Conservation (phyloP, 2,888 invertebrate species). For the Sympetrum striolatum region DNA sequence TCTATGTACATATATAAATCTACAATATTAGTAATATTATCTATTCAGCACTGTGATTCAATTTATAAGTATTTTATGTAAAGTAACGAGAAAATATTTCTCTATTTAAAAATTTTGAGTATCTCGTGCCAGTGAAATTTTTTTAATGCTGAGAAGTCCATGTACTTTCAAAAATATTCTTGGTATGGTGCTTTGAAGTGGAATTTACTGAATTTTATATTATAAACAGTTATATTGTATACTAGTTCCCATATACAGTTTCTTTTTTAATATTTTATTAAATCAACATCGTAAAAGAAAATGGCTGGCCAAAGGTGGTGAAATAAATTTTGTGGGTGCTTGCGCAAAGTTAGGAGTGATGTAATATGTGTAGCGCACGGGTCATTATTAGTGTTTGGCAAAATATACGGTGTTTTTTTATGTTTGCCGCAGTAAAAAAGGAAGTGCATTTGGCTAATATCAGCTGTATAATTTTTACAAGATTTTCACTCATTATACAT, state of each 20-base stretch:
- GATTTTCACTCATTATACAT: too few relatives aligned
- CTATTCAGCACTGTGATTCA: neutral
- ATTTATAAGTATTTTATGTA: neutral
- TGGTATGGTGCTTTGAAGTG: slow-evolving; percentile 35
- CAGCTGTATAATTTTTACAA: too few relatives aligned
- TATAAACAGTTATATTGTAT: neutral
- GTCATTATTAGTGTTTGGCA: neutral
- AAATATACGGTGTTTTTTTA: neutral
- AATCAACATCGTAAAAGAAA: neutral
- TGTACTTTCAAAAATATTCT: slow-evolving; percentile 22
- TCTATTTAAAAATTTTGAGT: neutral
- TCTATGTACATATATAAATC: neutral
- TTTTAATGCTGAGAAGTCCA: slow-evolving; percentile 19
- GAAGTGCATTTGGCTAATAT: too few relatives aligned
- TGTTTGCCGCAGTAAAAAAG: neutral
- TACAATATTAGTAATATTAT: neutral
- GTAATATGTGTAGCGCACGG: neutral
- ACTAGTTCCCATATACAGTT: neutral
- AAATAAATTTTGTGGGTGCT: neutral
- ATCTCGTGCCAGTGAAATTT: neutral
- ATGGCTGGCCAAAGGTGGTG: neutral
- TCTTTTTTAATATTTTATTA: slow-evolving; percentile 13
- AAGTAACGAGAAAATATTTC: neutral
- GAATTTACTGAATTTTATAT: slow-evolving; percentile 12
- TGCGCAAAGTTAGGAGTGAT: neutral